phyloP scores from a whole-genome alignment of 2,888 invertebrate genomes.

The Seira musarum region DNA sequence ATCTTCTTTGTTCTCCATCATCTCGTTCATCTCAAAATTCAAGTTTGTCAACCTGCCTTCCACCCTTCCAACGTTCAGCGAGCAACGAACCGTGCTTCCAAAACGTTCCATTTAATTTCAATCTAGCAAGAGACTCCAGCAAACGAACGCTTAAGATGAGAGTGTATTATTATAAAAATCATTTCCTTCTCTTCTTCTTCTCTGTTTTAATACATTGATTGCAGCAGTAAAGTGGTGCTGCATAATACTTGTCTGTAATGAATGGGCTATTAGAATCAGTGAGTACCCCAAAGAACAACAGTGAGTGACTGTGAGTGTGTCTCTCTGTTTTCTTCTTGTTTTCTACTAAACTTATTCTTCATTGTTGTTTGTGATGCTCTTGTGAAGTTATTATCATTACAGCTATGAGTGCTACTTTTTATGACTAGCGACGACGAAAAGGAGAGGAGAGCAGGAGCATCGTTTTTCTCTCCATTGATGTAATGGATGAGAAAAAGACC shows the following conservation, averaged over 20 bases:
- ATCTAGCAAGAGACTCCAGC: slow-evolving; percentile 35
- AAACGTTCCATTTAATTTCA: slow-evolving; percentile 38
- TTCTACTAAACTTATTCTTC: slow-evolving; percentile 9
- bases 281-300: neutral
- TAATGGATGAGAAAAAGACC: slow-evolving; percentile 17
- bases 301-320: slow-evolving; percentile 1
- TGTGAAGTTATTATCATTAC: slow-evolving; percentile 4
- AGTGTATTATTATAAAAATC: neutral
- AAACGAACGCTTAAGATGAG: neutral
- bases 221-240: neutral
- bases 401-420: slow-evolving; percentile 2
- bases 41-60: neutral
- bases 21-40: slow-evolving; percentile 17
- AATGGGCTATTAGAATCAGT: slow-evolving; percentile 23
- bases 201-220: neutral
- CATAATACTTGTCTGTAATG: slow-evolving; percentile 25
- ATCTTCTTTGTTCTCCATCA: slow-evolving; percentile 32
- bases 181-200: neutral
- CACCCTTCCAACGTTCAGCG: neutral
- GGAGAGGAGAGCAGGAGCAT: neutral
- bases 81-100: too few species aligned
- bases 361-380: slow-evolving; percentile 17
- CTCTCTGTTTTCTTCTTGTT: neutral
- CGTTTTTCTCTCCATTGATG: slow-evolving; percentile 18
- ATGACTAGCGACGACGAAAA: neutral